Percentiles rank a stretch among this genome's conserved stretches.
Conservation (phyloP, 2,113 vertebrate genomes). For the Lagopus muta region DNA sequence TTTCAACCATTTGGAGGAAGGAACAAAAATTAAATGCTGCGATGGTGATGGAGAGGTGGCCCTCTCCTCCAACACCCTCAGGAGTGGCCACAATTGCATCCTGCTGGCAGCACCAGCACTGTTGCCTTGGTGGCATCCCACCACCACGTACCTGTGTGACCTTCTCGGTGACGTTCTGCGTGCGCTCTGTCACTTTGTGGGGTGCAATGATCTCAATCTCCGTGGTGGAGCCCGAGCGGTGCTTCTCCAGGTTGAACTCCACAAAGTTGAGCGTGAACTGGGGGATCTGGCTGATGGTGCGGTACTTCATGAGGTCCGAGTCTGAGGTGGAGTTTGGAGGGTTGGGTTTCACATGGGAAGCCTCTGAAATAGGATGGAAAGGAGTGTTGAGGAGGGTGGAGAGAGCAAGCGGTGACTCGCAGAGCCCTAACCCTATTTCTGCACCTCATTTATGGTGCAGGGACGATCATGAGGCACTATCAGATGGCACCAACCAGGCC, state of each 20-base stretch:
- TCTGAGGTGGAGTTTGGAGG: slow-evolving; percentile 89
- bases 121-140: background rate
- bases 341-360: slow-evolving; percentile 84
- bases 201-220: slow-evolving; percentile 97
- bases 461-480: background rate
- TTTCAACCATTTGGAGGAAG: background rate
- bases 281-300: slow-evolving; percentile 90
- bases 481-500: background rate
- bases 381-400: background rate
- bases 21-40: background rate
- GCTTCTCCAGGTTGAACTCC: slow-evolving; percentile 91
- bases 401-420: background rate
- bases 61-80: background rate
- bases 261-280: slow-evolving; percentile 93
- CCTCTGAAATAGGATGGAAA: slow-evolving; percentile 72
- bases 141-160: slow-evolving; percentile 89
- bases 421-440: background rate
- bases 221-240: slow-evolving; percentile 88
- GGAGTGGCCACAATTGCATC: background rate
- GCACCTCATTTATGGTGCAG: background rate
- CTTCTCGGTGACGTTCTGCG: slow-evolving; percentile 98
- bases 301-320: slow-evolving; percentile 89
- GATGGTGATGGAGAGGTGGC: fast-evolving
- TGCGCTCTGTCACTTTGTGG: slow-evolving; percentile 94
- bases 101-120: background rate